phyloP scores from a whole-genome alignment of 2,113 vertebrate species.

The Scomber japonicus region DNA sequence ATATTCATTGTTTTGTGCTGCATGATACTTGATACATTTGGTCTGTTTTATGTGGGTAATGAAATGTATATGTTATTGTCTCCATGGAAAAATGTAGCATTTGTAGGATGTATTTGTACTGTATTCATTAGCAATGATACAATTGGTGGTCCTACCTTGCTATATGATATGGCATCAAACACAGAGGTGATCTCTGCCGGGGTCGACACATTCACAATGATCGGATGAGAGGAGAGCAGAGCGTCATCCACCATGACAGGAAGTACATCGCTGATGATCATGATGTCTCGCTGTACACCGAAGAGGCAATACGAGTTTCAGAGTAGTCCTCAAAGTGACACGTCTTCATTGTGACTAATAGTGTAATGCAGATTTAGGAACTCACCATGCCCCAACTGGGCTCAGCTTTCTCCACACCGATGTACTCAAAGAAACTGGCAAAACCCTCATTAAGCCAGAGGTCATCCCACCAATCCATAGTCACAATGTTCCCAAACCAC shows the following conservation, averaged over 20 bases:
- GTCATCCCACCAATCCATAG: constrained; percentile 99
- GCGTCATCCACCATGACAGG: constrained; percentile 94
- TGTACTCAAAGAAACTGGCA: constrained; percentile 95
- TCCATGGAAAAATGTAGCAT: not conserved
- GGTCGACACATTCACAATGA: constrained; percentile 90
- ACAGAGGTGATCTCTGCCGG: constrained; percentile 98
- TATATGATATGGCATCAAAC: constrained; percentile 97
- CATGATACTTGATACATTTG: not conserved
- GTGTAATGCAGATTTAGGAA: not conserved
- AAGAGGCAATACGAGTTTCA: not conserved
- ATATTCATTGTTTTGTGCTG: not conserved
- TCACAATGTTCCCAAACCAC: constrained; percentile 99
- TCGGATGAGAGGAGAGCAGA: constrained; percentile 92
- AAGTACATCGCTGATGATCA: constrained; percentile 91
- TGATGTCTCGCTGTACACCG: constrained; percentile 88
- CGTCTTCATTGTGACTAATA: not conserved
- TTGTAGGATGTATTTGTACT: too few relatives aligned
- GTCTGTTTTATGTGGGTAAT: not conserved
- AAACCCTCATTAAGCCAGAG: constrained; percentile 98
- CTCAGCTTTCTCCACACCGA: constrained; percentile 88
- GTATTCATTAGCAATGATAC: not conserved
- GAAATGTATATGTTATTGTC: not conserved
- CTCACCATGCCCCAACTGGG: constrained; percentile 92
- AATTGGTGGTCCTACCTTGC: constrained; percentile 85
- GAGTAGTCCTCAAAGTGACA: not conserved